Evolutionary conservation across 2,797 vertebrate species (phyloP).

Genomic region (Scarus forsteni): DNA sequence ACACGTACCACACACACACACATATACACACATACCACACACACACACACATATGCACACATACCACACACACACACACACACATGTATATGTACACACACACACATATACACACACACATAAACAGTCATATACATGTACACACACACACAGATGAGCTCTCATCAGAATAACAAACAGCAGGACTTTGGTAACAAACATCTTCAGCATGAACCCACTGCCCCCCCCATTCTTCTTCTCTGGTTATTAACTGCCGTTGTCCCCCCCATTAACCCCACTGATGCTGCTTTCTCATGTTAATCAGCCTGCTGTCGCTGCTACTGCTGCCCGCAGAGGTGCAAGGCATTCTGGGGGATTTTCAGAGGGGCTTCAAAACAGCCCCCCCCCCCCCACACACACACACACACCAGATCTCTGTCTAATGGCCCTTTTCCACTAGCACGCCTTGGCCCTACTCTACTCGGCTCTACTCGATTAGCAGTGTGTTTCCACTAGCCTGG

Average conservation of each 20-base stretch:
- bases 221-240: conserved; percentile 74
- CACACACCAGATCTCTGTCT: conserved; percentile 17
- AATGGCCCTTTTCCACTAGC: no score
- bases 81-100: no score
- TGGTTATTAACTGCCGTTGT: conserved; percentile 84
- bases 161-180: conserved; percentile 65
- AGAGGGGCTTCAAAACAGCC: conserved; percentile 62
- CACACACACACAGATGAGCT: no score
- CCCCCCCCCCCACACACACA: conserved; percentile 28
- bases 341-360: conserved; percentile 81
- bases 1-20: no score
- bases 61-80: no score
- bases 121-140: no score
- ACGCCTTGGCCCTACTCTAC: no score
- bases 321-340: conserved; percentile 75
- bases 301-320: conserved; percentile 81
- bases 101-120: no score
- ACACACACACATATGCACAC: no score
- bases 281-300: conserved; percentile 89
- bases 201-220: conserved; percentile 70
- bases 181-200: conserved; percentile 54
- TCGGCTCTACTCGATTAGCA: no score
- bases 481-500: no score
- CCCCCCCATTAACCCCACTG: conserved; percentile 85
- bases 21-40: no score